A percentile compares a stretch with the other conserved stretches of the same genome.
Evolutionary conservation across 2,113 vertebrate species (phyloP).

Genomic region (Sapayoa aenigma): DNA sequence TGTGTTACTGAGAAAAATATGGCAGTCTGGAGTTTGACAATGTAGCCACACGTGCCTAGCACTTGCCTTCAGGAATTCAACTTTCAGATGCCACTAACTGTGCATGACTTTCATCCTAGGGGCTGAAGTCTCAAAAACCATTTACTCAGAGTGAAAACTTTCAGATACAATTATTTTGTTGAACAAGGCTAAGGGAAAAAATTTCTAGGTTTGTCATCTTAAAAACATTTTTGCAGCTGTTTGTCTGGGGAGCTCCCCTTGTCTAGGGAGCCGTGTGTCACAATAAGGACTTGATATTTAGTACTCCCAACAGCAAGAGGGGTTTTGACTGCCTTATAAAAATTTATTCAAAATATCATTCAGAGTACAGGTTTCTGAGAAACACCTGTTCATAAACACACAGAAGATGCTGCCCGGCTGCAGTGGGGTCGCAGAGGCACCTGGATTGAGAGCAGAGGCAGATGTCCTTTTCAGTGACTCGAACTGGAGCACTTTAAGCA

Average conservation of each 20-base stretch:
- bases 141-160: not conserved
- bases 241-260: not conserved
- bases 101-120: not conserved
- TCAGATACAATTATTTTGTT: not conserved
- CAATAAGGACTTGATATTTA: not conserved
- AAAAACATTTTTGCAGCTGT: not conserved
- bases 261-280: not conserved
- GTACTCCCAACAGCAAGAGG: not conserved
- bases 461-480: slow-evolving; percentile 1
- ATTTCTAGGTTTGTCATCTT: not conserved
- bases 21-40: not conserved
- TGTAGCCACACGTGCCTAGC: not conserved
- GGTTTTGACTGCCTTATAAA: not conserved
- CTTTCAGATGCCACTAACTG: not conserved
- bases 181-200: not conserved
- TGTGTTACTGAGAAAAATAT: not conserved
- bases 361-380: not conserved
- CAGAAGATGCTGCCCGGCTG: not conserved
- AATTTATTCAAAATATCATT: not conserved
- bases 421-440: not conserved
- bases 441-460: not conserved
- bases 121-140: not conserved
- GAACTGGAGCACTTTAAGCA: not conserved
- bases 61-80: not conserved
- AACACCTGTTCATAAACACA: not conserved